A percentile compares a stretch with the other conserved stretches of the same genome.
These are phyloP conservation scores for Panulirus ornatus DNA, from an alignment of 1,140 invertebrate species.

Conservation along the genomic window DNA sequence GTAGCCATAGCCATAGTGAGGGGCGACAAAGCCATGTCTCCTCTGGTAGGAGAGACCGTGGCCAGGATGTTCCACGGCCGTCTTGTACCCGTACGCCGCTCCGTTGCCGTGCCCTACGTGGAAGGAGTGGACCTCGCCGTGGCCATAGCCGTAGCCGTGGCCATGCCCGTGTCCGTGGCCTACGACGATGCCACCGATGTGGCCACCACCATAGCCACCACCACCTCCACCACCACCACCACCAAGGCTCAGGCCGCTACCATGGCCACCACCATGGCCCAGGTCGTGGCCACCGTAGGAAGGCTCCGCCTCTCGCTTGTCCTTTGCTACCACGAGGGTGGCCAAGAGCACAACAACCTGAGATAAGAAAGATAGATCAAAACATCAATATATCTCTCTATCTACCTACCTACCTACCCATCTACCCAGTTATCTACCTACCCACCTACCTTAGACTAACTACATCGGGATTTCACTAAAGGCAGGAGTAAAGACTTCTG, in stretches of 20 bases:
- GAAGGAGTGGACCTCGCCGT: not conserved
- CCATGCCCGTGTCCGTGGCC: not conserved
- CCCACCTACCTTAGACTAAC: too few relatives aligned
- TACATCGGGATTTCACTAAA: too few relatives aligned
- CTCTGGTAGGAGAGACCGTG: constrained; percentile 16
- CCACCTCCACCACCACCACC: not conserved
- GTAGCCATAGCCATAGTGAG: not conserved
- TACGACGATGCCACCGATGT: not conserved
- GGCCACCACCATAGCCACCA: not conserved
- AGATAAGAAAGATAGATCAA: too few relatives aligned
- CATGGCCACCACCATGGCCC: too few relatives aligned
- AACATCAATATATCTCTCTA: too few relatives aligned
- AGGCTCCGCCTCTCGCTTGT: constrained; percentile 26
- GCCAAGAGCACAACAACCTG: constrained; percentile 22
- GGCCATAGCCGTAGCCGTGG: not conserved
- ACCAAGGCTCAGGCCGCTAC: not conserved
- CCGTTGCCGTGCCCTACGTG: constrained; percentile 13
- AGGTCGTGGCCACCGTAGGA: too few relatives aligned
- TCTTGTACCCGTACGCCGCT: not conserved
- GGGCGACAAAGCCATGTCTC: not conserved
- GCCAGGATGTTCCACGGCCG: constrained; percentile 10
- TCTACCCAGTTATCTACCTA: too few relatives aligned
- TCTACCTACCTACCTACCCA: too few relatives aligned
- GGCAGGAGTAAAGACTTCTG: too few relatives aligned
- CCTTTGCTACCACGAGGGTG: constrained; percentile 17